Evolutionary conservation across 2,113 vertebrate species (phyloP), one percentile per base, ranked within the genome.

Genomic region (Lathamus discolor): DNA sequence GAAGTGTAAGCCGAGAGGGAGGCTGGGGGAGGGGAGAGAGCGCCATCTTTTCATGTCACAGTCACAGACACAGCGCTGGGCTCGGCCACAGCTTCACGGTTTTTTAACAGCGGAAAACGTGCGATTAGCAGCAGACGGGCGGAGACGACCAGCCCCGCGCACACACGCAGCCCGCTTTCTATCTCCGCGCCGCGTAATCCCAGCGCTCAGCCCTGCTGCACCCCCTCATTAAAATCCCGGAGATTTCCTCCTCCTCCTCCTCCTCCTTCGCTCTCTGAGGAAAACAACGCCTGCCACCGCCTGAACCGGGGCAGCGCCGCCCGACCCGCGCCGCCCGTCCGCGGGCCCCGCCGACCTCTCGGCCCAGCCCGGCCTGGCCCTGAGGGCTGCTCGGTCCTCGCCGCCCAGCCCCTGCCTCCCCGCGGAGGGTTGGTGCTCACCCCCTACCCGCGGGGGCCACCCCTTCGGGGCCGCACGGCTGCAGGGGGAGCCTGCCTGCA

Each of bases 31-130:
- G 93, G 95, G 97, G 98, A 97, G 97, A 96, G 96, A 90, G 97
- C 97, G 98, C 97, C 97, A 98, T 98, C 97, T 98, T 98, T 98
- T 98, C 97, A 97, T 98, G 97, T 98, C 97, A 97, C 98, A 97
- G 94, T 93, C 97, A 96, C 97, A 96, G 96, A 98, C 96, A 96
- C 96, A 93, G 97, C 96, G 91, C 96, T 93, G 85, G 77, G 93
- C 96, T 97, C 96, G 95, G 97, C 96, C 94, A 93, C 97, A 91
- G 94, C 93, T 95, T 91, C 96, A 97, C 90, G 94, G 96, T 97
- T 97, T 97, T 96, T 96, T 95, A 97, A 96, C 97, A 91, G 97
- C 92, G 96, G 97, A 97, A 97, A 98, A 96, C 96, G 97, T 97
- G 97, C 98, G 97, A 97, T 98, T 97, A 98, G 97, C 96, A 97